A percentile compares a stretch with the other conserved stretches of the same genome.
These are phyloP conservation scores for Scaptomyza caliginosa DNA, from an alignment of 2,888 invertebrate genomes.

Conservation along the genomic window DNA sequence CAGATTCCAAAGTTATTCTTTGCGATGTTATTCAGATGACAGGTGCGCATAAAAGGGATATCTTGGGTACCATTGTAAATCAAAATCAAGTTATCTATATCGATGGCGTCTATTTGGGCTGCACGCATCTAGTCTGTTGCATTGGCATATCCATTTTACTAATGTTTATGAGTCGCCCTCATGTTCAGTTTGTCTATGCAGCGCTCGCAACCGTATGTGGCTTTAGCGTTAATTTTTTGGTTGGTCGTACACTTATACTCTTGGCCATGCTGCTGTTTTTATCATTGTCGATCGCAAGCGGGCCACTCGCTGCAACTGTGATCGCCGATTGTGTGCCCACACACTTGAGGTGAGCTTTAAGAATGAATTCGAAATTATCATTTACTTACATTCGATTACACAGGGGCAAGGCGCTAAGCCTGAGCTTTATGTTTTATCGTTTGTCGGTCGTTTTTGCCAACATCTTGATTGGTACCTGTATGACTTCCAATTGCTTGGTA, in stretches of 20 bases:
- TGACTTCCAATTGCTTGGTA: constrained; percentile 20
- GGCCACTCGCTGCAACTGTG: constrained; percentile 13
- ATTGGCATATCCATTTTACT: neutral
- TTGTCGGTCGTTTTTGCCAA: constrained; percentile 10
- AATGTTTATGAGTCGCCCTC: neutral
- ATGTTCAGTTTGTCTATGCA: neutral
- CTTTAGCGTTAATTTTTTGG: constrained; percentile 24
- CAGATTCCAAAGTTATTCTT: neutral
- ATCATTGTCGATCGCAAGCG: neutral
- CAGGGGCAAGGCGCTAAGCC: constrained; percentile 39
- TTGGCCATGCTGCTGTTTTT: constrained; percentile 17
- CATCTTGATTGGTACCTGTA: constrained; percentile 21
- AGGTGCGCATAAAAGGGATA: neutral
- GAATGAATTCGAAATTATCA: neutral
- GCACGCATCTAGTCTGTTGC: neutral
- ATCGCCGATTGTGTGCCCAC: constrained; percentile 54
- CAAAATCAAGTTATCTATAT: neutral
- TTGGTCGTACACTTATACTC: neutral
- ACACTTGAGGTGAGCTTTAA: constrained; percentile 42
- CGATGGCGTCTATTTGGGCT: constrained; percentile 21
- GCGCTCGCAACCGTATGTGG: neutral
- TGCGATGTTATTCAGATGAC: constrained; percentile 4
- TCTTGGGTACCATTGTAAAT: neutral
- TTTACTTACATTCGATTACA: neutral
- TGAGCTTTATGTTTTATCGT: constrained; percentile 26